These are phyloP conservation scores for Selene dorsalis DNA, from an alignment of 2,797 vertebrate genomes.

Conservation along the genomic window DNA sequence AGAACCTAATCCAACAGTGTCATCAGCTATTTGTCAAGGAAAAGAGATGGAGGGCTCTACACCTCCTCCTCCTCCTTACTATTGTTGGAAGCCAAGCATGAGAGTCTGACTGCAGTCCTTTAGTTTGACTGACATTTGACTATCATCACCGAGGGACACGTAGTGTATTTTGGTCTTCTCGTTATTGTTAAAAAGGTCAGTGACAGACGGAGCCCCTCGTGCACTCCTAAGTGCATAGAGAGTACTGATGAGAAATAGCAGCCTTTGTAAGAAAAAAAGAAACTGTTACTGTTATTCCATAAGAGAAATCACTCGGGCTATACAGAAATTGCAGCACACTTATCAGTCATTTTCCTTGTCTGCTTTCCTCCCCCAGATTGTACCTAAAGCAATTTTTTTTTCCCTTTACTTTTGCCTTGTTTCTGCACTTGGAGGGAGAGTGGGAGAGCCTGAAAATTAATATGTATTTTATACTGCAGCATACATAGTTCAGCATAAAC, in stretches of 20 bases:
- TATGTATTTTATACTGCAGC: slow-evolving; percentile 51
- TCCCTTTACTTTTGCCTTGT: slow-evolving; percentile 57
- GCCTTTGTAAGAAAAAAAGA: slow-evolving; percentile 33
- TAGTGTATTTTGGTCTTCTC: slow-evolving; percentile 58
- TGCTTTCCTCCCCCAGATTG: slow-evolving; percentile 64
- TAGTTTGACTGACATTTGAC: slow-evolving; percentile 71
- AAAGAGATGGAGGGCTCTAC: slow-evolving; percentile 43
- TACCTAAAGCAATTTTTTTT: slow-evolving; percentile 63
- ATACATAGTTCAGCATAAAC: slow-evolving; percentile 59
- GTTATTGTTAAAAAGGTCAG: slow-evolving; percentile 69
- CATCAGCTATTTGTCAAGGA: slow-evolving; percentile 73
- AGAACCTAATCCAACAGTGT: slow-evolving; percentile 73
- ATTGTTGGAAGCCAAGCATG: slow-evolving; percentile 54
- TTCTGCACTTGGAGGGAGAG: slow-evolving; percentile 49
- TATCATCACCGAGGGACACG: slow-evolving; percentile 46
- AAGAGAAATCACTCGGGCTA: slow-evolving; percentile 62
- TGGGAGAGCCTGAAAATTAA: slow-evolving; percentile 60
- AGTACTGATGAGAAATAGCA: slow-evolving; percentile 63
- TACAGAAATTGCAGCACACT: slow-evolving; percentile 59
- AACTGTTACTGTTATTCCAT: slow-evolving; percentile 47
- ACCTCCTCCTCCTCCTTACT: slow-evolving; percentile 40
- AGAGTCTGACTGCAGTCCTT: slow-evolving; percentile 51
- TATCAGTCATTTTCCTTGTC: slow-evolving; percentile 68
- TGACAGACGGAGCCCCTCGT: slow-evolving; percentile 38
- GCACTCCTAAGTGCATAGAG: slow-evolving; percentile 44